These are phyloP conservation scores for Shargacucullia verbasci DNA, from an alignment of 2,888 invertebrate species.

Conservation along the genomic window DNA sequence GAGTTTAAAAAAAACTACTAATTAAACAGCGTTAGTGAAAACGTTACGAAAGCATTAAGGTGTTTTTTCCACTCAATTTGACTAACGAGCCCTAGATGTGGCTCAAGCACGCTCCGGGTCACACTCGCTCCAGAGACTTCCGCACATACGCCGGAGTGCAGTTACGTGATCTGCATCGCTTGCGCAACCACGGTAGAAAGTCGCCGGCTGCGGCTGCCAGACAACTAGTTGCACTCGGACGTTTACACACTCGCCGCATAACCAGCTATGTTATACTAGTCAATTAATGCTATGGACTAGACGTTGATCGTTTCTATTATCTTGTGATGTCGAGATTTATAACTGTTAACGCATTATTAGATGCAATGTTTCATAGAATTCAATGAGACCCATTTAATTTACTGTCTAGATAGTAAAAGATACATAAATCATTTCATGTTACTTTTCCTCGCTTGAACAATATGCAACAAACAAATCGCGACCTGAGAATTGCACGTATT, in stretches of 20 bases:
- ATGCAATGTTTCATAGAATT: too few relatives aligned
- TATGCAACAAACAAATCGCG: constrained; percentile 39
- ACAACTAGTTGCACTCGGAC: constrained; percentile 82
- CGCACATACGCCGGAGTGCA: constrained; percentile 82
- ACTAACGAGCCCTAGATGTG: constrained; percentile 68
- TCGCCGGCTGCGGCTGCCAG: constrained; percentile 70
- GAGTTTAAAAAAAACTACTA: constrained; percentile 61
- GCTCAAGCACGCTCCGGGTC: constrained; percentile 71
- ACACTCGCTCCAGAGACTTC: constrained; percentile 85
- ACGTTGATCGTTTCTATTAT: constrained; percentile 66
- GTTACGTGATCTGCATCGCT: constrained; percentile 88
- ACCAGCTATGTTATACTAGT: constrained; percentile 76
- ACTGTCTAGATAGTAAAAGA: constrained; percentile 9
- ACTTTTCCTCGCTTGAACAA: constrained; percentile 21
- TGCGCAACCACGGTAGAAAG: constrained; percentile 87
- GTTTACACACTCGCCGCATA: constrained; percentile 76
- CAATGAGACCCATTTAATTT: constrained; percentile 14
- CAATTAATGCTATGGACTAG: constrained; percentile 70
- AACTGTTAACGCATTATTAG: constrained; percentile 16
- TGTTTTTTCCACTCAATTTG: constrained; percentile 48
- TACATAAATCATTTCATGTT: constrained; percentile 1
- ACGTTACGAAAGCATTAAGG: constrained; percentile 41
- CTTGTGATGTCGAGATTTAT: constrained; percentile 41
- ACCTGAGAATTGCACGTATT: constrained; percentile 63
- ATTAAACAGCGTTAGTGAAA: constrained; percentile 27